A percentile compares a stretch with the other conserved stretches of the same genome.
These are phyloP conservation scores for Thunnus albacares DNA, from an alignment of 2,797 vertebrate species.

Conservation along the genomic window DNA sequence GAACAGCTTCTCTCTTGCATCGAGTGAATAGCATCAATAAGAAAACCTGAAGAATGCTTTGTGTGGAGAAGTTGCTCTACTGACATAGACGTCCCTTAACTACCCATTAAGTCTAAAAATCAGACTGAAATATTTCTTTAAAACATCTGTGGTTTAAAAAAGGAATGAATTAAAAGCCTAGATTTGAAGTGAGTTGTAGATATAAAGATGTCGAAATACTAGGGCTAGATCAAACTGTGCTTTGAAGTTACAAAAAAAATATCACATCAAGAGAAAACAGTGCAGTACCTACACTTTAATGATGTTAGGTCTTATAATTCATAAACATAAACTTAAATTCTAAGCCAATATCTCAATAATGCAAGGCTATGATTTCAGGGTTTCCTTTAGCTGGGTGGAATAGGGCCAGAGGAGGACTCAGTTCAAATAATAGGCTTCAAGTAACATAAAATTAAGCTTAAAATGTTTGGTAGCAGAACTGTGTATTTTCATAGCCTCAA, in stretches of 20 bases:
- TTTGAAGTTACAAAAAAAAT: conserved; percentile 6
- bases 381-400: conserved; percentile 38
- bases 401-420: conserved; percentile 18
- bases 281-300: background rate
- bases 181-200: background rate
- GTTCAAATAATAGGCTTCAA: conserved; percentile 37
- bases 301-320: conserved; percentile 1
- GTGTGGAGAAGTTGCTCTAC: background rate
- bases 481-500: conserved; percentile 46
- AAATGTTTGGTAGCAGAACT: conserved; percentile 36
- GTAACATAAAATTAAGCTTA: conserved; percentile 28
- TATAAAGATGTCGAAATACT: background rate
- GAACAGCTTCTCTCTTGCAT: background rate
- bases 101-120: background rate
- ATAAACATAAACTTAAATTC: background rate
- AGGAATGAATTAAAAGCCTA: background rate
- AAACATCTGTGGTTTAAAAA: conserved; percentile 16
- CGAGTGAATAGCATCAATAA: background rate
- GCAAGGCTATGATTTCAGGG: background rate
- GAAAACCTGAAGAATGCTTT: background rate
- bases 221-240: conserved; percentile 16
- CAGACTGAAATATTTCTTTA: background rate
- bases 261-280: background rate
- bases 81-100: background rate
- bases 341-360: conserved; percentile 14